phyloP scores from a whole-genome alignment of 2,113 vertebrate genomes.

The Desmodus rotundus region DNA sequence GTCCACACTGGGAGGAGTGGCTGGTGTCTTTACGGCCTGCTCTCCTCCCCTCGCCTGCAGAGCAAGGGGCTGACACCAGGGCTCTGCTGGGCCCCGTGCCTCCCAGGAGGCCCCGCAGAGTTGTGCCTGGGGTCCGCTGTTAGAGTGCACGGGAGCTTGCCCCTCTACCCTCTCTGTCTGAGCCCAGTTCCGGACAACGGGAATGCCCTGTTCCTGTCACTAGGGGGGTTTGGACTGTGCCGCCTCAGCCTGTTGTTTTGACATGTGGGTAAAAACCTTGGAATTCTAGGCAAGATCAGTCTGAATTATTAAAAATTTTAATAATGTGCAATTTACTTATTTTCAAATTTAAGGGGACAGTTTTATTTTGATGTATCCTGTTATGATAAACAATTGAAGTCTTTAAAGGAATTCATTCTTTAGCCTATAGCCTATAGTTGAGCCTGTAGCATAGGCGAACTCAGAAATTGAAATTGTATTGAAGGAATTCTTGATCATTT shows the following conservation, averaged over 20 bases:
- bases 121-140: too few species aligned
- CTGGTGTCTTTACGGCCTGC: neutral
- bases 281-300: neutral
- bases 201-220: neutral
- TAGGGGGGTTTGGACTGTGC: neutral
- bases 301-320: neutral
- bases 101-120: neutral
- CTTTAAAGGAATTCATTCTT: neutral
- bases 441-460: neutral
- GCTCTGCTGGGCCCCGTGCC: neutral
- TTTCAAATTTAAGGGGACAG: neutral
- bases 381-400: neutral
- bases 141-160: rapidly evolving
- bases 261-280: neutral
- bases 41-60: neutral
- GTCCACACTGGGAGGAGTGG: neutral
- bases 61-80: neutral
- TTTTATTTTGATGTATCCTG: neutral
- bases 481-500: neutral
- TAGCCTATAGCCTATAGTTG: too few species aligned
- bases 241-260: neutral
- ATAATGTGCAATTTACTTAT: neutral
- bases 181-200: neutral
- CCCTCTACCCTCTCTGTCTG: neutral
- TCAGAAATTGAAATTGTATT: neutral